Evolutionary conservation across 35 echinoderm and acorn worm genomes (phyloP), one percentile per base, ranked within the genome.

Genomic region (Diadema setosum): DNA sequence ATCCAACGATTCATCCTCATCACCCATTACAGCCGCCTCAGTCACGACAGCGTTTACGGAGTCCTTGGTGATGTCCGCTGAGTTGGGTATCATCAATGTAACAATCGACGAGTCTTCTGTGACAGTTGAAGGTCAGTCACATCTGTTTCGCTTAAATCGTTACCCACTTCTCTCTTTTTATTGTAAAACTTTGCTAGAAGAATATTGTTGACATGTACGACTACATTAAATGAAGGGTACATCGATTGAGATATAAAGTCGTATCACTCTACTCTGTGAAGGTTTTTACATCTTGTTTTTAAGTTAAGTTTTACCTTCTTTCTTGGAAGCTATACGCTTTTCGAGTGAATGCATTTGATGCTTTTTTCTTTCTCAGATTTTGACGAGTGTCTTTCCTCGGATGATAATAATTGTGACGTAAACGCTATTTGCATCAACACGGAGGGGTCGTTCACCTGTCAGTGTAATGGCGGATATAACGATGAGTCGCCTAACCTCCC

Each of bases 381-480:
- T 11, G 67, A 92, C 46, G 90, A 92, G 84, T 92, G 90, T 81
- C 45, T 8, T n/a, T 65, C 37, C 0, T 29, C 83, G 42, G 69
- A 30, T 3, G 42, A 61, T 56, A 86, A 92, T 67, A 64, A 92
- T 21, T 92, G 90, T 61, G 61, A 56, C 4, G 15, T 21, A 17
- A 35, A 81, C 81, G 90, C 83, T 16, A 12, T 20, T 11, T 92
- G 90, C 70, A 92, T 60, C 12, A 86, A 92, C 63, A 50, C 70
- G 12, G 42, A 69, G 9, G 90, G 90, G 8, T 86, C 90, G 26
- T 92, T 86, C 41, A 81, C 83, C 11, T 92, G 90, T 42, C 8
- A 61, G 26, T 92, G 90, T 80, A 49, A 80, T 45, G 21, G 16
- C 30, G 90, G 90, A 40, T 86, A 48, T 58, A 11, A 80, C 14